phyloP scores from a whole-genome alignment of 2,888 invertebrate genomes.

The Nymphalis polychloros region DNA sequence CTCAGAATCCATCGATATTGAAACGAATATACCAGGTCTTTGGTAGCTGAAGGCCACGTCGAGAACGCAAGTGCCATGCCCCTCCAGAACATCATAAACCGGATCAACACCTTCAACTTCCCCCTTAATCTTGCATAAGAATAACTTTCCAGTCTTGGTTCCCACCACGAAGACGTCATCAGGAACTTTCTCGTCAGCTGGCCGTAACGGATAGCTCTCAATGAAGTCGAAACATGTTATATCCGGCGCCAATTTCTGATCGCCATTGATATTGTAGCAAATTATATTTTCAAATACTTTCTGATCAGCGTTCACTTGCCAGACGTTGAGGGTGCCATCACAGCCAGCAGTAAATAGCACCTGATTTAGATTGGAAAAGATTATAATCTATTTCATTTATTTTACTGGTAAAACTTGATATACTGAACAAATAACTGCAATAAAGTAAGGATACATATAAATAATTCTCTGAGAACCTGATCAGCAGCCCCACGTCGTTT shows the following conservation, averaged over 20 bases:
- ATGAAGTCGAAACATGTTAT: slow-evolving; percentile 70
- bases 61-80: slow-evolving; percentile 59
- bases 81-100: slow-evolving; percentile 56
- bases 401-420: neutral
- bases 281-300: slow-evolving; percentile 61
- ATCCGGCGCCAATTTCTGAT: slow-evolving; percentile 53
- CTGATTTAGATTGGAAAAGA: slow-evolving; percentile 12
- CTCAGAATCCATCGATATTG: slow-evolving; percentile 68
- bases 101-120: slow-evolving; percentile 55
- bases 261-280: slow-evolving; percentile 56
- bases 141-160: slow-evolving; percentile 56
- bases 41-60: slow-evolving; percentile 61
- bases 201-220: slow-evolving; percentile 55
- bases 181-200: slow-evolving; percentile 53
- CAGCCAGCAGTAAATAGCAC: slow-evolving; percentile 42
- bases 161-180: slow-evolving; percentile 69
- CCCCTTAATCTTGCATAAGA: slow-evolving; percentile 56
- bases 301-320: slow-evolving; percentile 63
- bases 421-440: neutral
- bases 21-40: slow-evolving; percentile 60
- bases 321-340: slow-evolving; percentile 58
- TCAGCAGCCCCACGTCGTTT: slow-evolving; percentile 64
- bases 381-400: neutral
- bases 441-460: no score
- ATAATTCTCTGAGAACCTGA: slow-evolving; percentile 47